These are phyloP conservation scores for Glossophaga mutica DNA, from an alignment of 2,797 vertebrate genomes.

Conservation along the genomic window DNA sequence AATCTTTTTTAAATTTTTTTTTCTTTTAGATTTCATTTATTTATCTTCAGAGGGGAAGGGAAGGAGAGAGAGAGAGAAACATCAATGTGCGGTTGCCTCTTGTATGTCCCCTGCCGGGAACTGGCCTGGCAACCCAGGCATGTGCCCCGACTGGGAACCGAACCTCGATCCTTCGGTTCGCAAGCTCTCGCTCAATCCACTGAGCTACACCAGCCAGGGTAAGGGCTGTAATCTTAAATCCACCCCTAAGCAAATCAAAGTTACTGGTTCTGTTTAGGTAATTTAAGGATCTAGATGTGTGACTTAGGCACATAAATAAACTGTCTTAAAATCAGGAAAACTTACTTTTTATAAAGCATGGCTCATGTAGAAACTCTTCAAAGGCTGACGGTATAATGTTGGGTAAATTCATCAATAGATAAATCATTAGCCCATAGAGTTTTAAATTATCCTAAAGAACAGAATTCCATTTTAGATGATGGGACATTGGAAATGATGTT, in stretches of 20 bases:
- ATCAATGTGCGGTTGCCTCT: too few species aligned
- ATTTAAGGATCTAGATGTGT: background rate
- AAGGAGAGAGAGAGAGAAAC: too few species aligned
- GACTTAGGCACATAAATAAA: background rate
- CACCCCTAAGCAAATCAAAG: background rate
- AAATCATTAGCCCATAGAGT: background rate
- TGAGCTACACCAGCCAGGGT: too few species aligned
- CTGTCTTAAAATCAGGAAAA: background rate
- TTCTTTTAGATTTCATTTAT: too few species aligned
- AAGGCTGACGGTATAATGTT: background rate
- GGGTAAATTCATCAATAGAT: background rate
- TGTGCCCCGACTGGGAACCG: too few species aligned
- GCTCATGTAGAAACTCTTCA: background rate
- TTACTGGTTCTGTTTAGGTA: background rate
- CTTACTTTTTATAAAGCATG: background rate
- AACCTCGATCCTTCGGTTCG: too few species aligned
- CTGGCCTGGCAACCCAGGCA: too few species aligned
- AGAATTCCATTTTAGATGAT: constrained; percentile 12
- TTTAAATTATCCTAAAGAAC: constrained; percentile 23
- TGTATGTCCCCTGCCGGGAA: too few species aligned
- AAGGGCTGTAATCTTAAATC: background rate
- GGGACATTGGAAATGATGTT: constrained; percentile 6
- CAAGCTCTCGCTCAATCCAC: too few species aligned
- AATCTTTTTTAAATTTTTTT: too few species aligned
- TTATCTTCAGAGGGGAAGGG: too few species aligned